Evolutionary conservation across 2,113 vertebrate genomes (phyloP).

Genomic region (Engystomops pustulosus): DNA sequence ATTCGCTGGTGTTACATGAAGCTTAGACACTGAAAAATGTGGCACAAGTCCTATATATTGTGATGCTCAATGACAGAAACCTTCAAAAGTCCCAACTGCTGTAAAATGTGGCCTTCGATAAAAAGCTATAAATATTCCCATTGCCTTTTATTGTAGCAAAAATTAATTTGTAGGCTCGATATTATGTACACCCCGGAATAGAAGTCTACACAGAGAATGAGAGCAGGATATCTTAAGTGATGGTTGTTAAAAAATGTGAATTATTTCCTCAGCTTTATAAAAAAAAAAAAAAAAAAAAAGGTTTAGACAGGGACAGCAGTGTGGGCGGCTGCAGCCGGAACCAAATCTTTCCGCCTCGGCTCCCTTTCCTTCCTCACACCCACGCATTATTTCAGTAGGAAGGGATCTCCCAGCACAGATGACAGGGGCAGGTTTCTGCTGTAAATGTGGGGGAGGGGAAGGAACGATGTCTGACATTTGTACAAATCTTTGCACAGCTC

Average conservation of each 20-base stretch:
- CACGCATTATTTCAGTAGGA: slow-evolving; percentile 32
- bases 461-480: not conserved
- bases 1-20: too few species aligned
- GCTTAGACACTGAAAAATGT: too few species aligned
- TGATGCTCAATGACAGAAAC: too few species aligned
- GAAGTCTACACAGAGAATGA: too few species aligned
- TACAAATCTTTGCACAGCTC: too few species aligned
- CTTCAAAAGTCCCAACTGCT: too few species aligned
- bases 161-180: too few species aligned
- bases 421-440: not conserved
- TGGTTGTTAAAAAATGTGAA: slow-evolving; percentile 37
- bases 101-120: too few species aligned
- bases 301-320: slow-evolving; percentile 32
- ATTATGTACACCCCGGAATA: too few species aligned
- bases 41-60: too few species aligned
- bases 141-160: too few species aligned
- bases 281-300: slow-evolving; percentile 8
- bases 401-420: slow-evolving; percentile 34
- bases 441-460: slow-evolving; percentile 29
- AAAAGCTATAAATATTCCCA: too few species aligned
- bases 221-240: not conserved
- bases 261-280: not conserved
- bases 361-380: slow-evolving; percentile 51
- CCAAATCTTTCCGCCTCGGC: slow-evolving; percentile 41
- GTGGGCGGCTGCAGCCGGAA: slow-evolving; percentile 46